phyloP scores from a whole-genome alignment of 2,113 vertebrate genomes.

The Tragelaphus buxtoni region DNA sequence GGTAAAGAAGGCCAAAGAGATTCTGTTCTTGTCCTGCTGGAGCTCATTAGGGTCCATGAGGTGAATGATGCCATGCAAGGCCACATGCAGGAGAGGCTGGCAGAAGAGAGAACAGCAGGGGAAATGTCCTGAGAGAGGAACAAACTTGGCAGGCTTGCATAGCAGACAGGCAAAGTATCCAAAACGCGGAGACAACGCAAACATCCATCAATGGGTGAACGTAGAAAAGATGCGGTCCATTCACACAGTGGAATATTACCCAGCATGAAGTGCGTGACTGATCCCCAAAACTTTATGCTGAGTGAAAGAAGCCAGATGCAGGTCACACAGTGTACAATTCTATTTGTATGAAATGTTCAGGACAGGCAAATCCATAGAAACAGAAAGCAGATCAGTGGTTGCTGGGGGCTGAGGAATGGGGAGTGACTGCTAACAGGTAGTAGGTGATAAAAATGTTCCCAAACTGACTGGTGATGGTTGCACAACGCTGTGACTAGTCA shows the following conservation, averaged over 20 bases:
- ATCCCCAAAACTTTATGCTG: fast-evolving
- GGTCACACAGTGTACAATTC: fast-evolving
- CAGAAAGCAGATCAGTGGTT: not conserved
- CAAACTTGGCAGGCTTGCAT: fast-evolving
- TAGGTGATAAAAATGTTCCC: not conserved
- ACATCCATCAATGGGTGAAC: fast-evolving
- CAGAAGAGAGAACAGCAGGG: not conserved
- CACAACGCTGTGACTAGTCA: not conserved
- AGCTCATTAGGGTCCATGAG: fast-evolving
- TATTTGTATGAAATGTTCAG: not conserved
- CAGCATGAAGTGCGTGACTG: not conserved
- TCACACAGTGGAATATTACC: fast-evolving
- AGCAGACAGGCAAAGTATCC: not conserved
- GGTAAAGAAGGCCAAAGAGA: too few relatives aligned
- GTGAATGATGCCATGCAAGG: fast-evolving
- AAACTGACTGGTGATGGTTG: not conserved
- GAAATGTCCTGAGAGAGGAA: not conserved
- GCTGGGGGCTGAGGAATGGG: not conserved
- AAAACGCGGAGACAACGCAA: too few relatives aligned
- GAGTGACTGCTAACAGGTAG: not conserved
- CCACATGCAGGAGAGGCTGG: not conserved
- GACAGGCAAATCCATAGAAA: not conserved
- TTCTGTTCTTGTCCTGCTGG: too few relatives aligned
- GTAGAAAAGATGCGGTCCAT: fast-evolving
- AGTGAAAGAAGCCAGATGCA: not conserved